Evolutionary conservation across 2,797 vertebrate genomes (phyloP), one percentile per base, ranked within the genome.

Genomic region (Astyanax mexicanus): DNA sequence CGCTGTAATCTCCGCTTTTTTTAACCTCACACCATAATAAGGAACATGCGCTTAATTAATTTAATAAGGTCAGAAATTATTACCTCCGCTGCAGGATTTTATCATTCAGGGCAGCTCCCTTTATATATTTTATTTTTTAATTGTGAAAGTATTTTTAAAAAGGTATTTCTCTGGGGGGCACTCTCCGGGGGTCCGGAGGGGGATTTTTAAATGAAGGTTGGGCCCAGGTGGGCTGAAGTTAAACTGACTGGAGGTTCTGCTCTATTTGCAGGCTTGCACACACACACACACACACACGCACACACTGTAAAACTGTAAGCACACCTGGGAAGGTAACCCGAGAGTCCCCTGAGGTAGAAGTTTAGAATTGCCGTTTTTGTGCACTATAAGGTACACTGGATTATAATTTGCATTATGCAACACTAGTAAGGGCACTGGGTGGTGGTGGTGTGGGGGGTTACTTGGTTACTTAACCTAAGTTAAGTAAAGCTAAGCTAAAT

Each of bases 21-120:
- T 54, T 58, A 76, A 72, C 69, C 72, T 67, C 51, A 69, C 51
- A 29, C 81, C 80, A 75, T 91, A 85, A 89, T 87, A 82, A 89
- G 88, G 87, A 90, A 88, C 85, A 82, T 70, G 79, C 83, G 75
- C 83, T 93, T 92, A 93, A 93, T 92, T 93, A 92, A 92, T 90
- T 92, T 88, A 92, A 91, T 88, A 91, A 88, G 91, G 91, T 92
- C 91, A 92, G 86, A 85, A 90, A 88, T 92, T 90, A 91, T 90
- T 89, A 86, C 81, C 88, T 89, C 86, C 85, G 81, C 87, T 84
- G 75, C 77, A 88, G 66, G 58, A 73, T 81, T 74, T 82, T 61
- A 73, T 80, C 78, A 75, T 77, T 69, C 74, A 81, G 85, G 85
- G 77, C 79, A 75, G 78, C 77, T 79, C 84, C 84, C 61, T 71